A percentile compares a stretch with the other conserved stretches of the same genome.
Conservation (phyloP, 2,797 vertebrate genomes). For the Pseudochirops corinnae region DNA sequence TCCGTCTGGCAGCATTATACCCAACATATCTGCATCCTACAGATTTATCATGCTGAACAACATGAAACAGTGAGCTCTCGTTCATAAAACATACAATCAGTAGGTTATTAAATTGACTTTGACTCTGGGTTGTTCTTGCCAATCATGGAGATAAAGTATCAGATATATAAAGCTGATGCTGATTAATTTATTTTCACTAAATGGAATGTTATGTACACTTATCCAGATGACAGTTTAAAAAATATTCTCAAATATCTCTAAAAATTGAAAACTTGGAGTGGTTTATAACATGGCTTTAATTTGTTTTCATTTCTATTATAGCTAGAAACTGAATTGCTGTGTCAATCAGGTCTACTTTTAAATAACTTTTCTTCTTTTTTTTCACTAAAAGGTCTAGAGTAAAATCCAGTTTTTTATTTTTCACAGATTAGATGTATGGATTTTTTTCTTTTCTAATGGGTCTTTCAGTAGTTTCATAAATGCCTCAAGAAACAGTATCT, state of each 20-base stretch:
- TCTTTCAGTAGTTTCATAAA: not conserved
- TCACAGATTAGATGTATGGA: not conserved
- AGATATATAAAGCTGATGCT: conserved; percentile 72
- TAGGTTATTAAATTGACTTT: conserved; percentile 62
- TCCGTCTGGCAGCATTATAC: conserved; percentile 1
- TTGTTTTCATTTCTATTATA: conserved; percentile 69
- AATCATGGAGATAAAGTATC: conserved; percentile 64
- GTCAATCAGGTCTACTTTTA: conserved; percentile 61
- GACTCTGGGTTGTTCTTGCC: conserved; percentile 46
- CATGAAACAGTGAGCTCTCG: conserved; percentile 56
- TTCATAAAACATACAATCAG: conserved; percentile 67
- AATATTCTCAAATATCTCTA: conserved; percentile 69
- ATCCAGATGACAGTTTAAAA: conserved; percentile 70
- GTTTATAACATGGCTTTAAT: conserved; percentile 67
- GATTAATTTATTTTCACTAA: conserved; percentile 64
- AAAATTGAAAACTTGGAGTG: conserved; percentile 62
- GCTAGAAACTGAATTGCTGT: conserved; percentile 57
- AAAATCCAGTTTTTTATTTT: not conserved
- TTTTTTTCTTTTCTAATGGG: not conserved
- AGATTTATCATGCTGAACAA: conserved; percentile 15
- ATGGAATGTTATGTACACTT: conserved; percentile 50
- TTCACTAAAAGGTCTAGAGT: conserved; percentile 32
- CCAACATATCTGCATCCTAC: conserved; percentile 19
- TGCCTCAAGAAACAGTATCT: not conserved
- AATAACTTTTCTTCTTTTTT: conserved; percentile 61